phyloP scores from a whole-genome alignment of 64 coral and sea anemone genomes.

The Pocillopora damicornis region DNA sequence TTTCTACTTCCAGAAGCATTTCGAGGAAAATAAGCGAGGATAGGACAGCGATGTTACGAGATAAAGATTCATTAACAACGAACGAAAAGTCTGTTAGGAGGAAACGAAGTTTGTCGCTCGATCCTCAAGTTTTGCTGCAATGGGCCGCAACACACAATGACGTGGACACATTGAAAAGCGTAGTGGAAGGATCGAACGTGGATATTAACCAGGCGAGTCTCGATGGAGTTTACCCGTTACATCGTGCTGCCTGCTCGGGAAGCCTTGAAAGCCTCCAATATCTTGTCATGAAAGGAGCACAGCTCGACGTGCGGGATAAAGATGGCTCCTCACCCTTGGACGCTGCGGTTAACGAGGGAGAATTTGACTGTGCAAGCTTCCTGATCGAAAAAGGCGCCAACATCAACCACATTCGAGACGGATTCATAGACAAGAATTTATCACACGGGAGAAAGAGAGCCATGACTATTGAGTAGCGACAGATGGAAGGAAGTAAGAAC shows the following conservation, averaged over 20 bases:
- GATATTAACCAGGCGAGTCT: slow-evolving; percentile 56
- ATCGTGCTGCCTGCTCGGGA: slow-evolving; percentile 72
- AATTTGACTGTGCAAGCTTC: slow-evolving; percentile 78
- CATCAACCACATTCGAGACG: slow-evolving; percentile 72
- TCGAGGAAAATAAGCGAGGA: slow-evolving; percentile 13
- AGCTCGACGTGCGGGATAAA: slow-evolving; percentile 57
- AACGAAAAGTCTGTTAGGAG: background rate
- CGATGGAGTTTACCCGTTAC: slow-evolving; percentile 78
- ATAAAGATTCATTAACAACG: background rate
- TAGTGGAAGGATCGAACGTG: slow-evolving; percentile 54
- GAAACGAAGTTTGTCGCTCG: slow-evolving; percentile 73
- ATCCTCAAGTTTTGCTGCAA: slow-evolving; percentile 65
- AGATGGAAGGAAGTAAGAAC: no score
- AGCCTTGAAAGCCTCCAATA: slow-evolving; percentile 74
- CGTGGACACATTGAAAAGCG: slow-evolving; percentile 46
- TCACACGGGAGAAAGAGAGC: background rate
- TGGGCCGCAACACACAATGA: slow-evolving; percentile 80
- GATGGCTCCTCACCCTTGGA: slow-evolving; percentile 76
- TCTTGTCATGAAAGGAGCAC: slow-evolving; percentile 61
- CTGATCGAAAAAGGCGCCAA: slow-evolving; percentile 71
- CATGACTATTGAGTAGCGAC: background rate
- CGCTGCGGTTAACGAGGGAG: slow-evolving; percentile 69
- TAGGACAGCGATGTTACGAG: background rate
- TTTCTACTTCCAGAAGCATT: background rate
- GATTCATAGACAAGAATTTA: slow-evolving; percentile 49